Conservation (phyloP, 2,888 invertebrate species). For the Noctuana brunneofusca region DNA sequence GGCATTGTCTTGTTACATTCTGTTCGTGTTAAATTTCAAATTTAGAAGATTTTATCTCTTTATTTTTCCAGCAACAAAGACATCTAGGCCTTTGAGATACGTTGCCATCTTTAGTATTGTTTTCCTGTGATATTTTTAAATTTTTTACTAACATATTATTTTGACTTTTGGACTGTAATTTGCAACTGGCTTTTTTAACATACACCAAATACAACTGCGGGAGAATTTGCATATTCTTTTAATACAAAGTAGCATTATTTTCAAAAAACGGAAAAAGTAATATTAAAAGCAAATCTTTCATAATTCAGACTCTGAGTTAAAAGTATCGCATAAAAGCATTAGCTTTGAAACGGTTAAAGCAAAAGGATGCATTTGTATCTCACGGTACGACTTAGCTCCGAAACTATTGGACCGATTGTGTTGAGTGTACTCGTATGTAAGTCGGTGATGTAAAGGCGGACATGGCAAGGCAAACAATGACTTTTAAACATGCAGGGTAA, state of each 20-base stretch:
- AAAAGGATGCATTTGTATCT: neutral
- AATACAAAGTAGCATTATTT: neutral
- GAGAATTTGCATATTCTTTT: neutral
- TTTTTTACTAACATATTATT: slow-evolving; percentile 12
- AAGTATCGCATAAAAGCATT: slow-evolving; percentile 14
- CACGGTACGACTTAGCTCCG: neutral
- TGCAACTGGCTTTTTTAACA: neutral
- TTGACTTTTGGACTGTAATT: slow-evolving; percentile 15
- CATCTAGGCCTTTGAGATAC: slow-evolving; percentile 6
- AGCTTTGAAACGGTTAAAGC: slow-evolving; percentile 3
- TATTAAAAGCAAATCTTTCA: slow-evolving; percentile 4
- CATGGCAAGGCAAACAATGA: no score
- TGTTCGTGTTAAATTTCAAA: slow-evolving; percentile 31
- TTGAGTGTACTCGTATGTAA: no score
- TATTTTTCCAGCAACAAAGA: slow-evolving; percentile 27
- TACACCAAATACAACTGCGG: neutral
- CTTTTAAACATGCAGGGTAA: no score
- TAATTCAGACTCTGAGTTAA: slow-evolving; percentile 16
- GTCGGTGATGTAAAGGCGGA: no score
- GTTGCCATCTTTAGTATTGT: slow-evolving; percentile 13
- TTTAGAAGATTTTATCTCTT: slow-evolving; percentile 32
- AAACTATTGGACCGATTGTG: no score
- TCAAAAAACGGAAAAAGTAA: neutral
- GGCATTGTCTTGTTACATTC: slow-evolving; percentile 30
- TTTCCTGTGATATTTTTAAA: slow-evolving; percentile 14